Percentiles rank a stretch among this genome's conserved stretches.
These are phyloP conservation scores for Parasteatoda tepidariorum DNA, from an alignment of 1,140 invertebrate genomes.

Conservation along the genomic window DNA sequence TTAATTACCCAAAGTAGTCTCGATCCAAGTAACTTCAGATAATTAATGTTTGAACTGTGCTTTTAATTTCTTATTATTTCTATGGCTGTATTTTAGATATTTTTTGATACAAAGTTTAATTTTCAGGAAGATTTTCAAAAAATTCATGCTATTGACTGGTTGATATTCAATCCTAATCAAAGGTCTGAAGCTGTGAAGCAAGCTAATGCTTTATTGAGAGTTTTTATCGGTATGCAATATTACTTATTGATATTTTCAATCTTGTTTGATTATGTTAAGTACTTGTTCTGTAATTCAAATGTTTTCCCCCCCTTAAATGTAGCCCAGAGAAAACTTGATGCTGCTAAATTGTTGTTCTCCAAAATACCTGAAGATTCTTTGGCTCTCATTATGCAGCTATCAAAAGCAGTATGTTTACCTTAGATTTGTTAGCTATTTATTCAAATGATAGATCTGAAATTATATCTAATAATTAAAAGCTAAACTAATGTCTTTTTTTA, in stretches of 20 bases:
- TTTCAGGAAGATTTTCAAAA: slow-evolving; percentile 76
- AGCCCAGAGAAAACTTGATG: slow-evolving; percentile 63
- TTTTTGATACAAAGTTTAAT: not conserved
- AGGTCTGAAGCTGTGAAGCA: slow-evolving; percentile 83
- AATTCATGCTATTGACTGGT: slow-evolving; percentile 89
- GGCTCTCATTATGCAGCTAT: slow-evolving; percentile 71
- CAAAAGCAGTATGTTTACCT: slow-evolving; percentile 33
- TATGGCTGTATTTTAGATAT: not conserved
- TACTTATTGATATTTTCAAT: not conserved
- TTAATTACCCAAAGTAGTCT: no score
- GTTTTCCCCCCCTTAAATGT: not conserved
- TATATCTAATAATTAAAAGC: no score
- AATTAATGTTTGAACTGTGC: no score
- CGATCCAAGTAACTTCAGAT: no score
- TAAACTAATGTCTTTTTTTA: no score
- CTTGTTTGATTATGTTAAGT: not conserved
- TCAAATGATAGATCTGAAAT: no score
- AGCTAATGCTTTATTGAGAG: slow-evolving; percentile 88
- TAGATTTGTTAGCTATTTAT: no score
- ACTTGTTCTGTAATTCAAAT: not conserved
- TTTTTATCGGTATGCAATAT: slow-evolving; percentile 75
- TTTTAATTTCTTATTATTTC: no score
- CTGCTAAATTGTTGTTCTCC: slow-evolving; percentile 63
- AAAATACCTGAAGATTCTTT: slow-evolving; percentile 73
- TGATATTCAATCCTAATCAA: slow-evolving; percentile 83